A percentile compares a stretch with the other conserved stretches of the same genome.
phyloP scores from a whole-genome alignment of 2,113 vertebrate genomes.

The Herpailurus yagouaroundi region DNA sequence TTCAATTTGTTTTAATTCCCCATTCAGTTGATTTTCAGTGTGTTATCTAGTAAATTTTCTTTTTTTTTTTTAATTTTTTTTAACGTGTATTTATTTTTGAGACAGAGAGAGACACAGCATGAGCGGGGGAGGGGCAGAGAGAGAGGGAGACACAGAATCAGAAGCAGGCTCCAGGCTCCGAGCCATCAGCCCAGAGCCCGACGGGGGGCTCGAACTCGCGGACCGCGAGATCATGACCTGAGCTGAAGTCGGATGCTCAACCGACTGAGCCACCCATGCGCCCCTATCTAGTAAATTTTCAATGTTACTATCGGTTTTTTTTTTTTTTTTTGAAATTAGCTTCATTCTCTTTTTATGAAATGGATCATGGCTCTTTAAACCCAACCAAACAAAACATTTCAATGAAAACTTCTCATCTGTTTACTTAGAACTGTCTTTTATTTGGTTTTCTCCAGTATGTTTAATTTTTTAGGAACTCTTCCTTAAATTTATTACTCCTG shows the following conservation, averaged over 20 bases:
- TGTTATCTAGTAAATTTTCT: background rate
- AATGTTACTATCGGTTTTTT: background rate
- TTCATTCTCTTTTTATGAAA: background rate
- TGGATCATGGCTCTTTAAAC: background rate
- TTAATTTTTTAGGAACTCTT: slow-evolving; percentile 16
- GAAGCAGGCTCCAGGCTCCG: too few species aligned
- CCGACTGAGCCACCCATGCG: too few species aligned
- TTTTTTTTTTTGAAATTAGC: background rate
- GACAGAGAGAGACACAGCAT: too few species aligned
- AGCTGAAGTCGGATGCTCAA: too few species aligned
- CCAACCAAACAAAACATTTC: background rate
- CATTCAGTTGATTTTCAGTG: slow-evolving; percentile 42
- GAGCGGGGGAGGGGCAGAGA: too few species aligned
- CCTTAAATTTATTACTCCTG: background rate
- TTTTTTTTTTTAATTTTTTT: too few species aligned
- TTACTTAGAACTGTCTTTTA: background rate
- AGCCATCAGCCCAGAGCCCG: too few species aligned
- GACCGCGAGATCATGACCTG: too few species aligned
- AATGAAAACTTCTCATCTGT: background rate
- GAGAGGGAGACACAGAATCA: too few species aligned
- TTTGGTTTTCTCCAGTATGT: background rate
- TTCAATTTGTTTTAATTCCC: background rate
- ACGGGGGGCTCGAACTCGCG: too few species aligned
- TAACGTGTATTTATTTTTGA: too few species aligned
- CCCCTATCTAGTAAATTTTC: background rate